A percentile compares a stretch with the other conserved stretches of the same genome.
phyloP scores from a whole-genome alignment of 2,113 vertebrate genomes.

The Peromyscus polionotus region DNA sequence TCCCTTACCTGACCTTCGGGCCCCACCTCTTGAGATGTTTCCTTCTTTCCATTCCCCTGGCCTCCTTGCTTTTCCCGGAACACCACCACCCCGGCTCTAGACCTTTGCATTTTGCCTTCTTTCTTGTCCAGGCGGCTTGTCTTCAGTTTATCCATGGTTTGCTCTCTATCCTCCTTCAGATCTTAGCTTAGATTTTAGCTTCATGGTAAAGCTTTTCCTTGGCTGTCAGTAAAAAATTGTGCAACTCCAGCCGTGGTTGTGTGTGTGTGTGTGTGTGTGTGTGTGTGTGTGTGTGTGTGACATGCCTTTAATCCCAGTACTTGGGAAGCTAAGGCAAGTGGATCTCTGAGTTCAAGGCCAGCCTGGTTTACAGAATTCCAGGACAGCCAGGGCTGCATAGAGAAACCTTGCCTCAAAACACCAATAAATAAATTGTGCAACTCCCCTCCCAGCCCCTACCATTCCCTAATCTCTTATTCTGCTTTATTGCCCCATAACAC shows the following conservation, averaged over 20 bases:
- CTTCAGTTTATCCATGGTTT: not conserved
- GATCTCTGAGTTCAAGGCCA: not conserved
- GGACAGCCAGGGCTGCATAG: not conserved
- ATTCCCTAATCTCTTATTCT: not conserved
- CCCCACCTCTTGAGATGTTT: not conserved
- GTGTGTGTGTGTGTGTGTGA: no score
- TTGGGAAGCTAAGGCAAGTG: not conserved
- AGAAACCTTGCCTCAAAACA: not conserved
- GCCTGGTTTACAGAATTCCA: not conserved
- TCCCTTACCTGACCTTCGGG: not conserved
- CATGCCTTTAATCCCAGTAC: not conserved
- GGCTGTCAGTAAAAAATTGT: constrained; percentile 11
- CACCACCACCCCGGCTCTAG: not conserved
- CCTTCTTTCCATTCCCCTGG: not conserved
- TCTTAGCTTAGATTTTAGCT: not conserved
- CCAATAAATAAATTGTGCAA: not conserved
- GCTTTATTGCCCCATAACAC: not conserved
- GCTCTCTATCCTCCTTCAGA: not conserved
- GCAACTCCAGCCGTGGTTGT: not conserved
- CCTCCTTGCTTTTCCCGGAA: constrained; percentile 13
- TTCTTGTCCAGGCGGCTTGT: not conserved
- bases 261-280: no score
- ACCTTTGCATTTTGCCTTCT: constrained; percentile 1
- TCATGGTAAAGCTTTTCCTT: not conserved
- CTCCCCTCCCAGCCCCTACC: not conserved